Percentiles rank a stretch among this genome's conserved stretches.
phyloP scores from a whole-genome alignment of 2,888 invertebrate genomes.

The Plebejus anna region DNA sequence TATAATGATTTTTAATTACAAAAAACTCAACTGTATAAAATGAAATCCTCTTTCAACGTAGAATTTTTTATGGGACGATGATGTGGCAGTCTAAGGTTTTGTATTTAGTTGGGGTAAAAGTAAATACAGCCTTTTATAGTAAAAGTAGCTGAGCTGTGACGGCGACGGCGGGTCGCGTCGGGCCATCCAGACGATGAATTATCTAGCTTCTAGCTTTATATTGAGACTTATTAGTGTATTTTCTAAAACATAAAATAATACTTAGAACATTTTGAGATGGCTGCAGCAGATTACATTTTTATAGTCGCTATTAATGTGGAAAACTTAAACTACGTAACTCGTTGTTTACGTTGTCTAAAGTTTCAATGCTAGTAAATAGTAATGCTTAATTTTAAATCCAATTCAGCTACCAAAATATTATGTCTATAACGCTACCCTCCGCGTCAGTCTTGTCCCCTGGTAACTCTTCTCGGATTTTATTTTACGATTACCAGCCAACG shows the following conservation, averaged over 20 bases:
- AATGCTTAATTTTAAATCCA: no score
- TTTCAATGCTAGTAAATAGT: background rate
- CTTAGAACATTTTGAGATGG: background rate
- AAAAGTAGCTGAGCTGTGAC: constrained; percentile 55
- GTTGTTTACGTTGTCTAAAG: background rate
- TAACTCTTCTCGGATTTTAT: no score
- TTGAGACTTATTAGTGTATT: background rate
- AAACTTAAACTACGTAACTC: background rate
- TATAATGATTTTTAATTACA: background rate
- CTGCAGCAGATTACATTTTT: background rate
- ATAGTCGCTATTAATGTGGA: background rate
- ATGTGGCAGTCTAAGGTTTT: constrained; percentile 8
- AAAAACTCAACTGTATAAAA: background rate
- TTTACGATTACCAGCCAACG: no score
- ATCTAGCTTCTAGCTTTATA: constrained; percentile 11
- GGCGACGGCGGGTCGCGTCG: constrained; percentile 56
- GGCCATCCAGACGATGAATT: constrained; percentile 27
- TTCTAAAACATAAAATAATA: constrained; percentile 1
- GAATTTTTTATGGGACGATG: background rate
- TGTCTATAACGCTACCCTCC: no score
- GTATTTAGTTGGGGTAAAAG: constrained; percentile 22
- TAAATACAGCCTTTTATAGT: constrained; percentile 29
- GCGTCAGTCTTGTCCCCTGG: no score
- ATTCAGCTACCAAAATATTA: no score
- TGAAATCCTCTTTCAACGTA: background rate